phyloP scores from a whole-genome alignment of 2,797 vertebrate species.

The Rhincodon typus region DNA sequence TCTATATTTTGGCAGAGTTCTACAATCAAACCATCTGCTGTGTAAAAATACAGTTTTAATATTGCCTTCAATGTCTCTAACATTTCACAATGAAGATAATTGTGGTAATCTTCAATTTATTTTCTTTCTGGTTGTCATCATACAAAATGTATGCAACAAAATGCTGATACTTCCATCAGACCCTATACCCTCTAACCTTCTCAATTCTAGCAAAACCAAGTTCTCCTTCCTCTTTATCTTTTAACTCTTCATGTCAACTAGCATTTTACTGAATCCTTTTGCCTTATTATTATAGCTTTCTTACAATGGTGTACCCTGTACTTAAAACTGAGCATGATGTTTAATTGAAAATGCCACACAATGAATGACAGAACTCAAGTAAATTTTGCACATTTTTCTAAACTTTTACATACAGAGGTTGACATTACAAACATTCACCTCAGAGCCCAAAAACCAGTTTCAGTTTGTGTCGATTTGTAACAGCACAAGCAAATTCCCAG shows the following conservation, averaged over 20 bases:
- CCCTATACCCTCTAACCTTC: background rate
- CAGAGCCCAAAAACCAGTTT: background rate
- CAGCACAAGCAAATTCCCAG: background rate
- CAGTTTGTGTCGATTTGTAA: background rate
- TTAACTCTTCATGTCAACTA: background rate
- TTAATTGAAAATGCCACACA: background rate
- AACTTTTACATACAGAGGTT: background rate
- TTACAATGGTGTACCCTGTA: background rate
- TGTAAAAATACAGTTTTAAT: background rate
- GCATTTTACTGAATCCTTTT: background rate
- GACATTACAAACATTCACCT: background rate
- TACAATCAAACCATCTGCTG: constrained; percentile 5
- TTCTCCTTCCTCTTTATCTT: background rate
- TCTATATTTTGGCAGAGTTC: constrained; percentile 8
- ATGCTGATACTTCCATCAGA: background rate
- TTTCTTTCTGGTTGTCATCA: background rate
- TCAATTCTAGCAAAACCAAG: background rate
- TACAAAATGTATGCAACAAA: background rate
- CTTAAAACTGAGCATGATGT: background rate
- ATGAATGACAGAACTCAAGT: background rate
- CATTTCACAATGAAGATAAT: too few species aligned
- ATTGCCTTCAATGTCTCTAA: too few species aligned
- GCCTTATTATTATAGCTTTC: background rate
- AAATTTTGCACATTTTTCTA: background rate
- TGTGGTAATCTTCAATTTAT: background rate